Evolutionary conservation across 2,113 vertebrate genomes (phyloP).

Genomic region (Mormyrus iriodes): DNA sequence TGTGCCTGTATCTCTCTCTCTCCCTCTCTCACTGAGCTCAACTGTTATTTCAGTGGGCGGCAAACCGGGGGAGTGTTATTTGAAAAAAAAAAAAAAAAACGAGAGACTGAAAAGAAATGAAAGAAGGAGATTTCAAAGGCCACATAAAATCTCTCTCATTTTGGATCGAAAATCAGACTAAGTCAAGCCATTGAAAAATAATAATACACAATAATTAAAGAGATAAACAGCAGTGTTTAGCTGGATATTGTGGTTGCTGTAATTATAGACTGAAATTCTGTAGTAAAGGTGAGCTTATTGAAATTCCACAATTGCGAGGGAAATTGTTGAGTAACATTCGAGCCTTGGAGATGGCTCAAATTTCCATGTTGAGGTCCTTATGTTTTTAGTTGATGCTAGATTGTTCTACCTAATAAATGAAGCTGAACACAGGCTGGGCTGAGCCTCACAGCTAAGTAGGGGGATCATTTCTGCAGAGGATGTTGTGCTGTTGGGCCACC

Average conservation of each 20-base stretch:
- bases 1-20: neutral
- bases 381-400: slow-evolving; percentile 2
- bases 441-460: neutral
- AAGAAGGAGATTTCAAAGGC: slow-evolving; percentile 58
- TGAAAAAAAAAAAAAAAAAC: slow-evolving; percentile 34
- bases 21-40: slow-evolving; percentile 31
- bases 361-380: neutral
- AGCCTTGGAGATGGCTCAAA: too few species aligned
- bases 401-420: neutral
- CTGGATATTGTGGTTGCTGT: neutral
- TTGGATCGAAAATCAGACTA: slow-evolving; percentile 48
- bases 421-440: neutral
- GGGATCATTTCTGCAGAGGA: neutral
- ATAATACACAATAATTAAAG: slow-evolving; percentile 41
- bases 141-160: slow-evolving; percentile 56
- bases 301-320: slow-evolving; percentile 8
- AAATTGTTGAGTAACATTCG: too few species aligned
- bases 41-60: slow-evolving; percentile 58
- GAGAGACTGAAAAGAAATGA: slow-evolving; percentile 47
- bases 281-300: slow-evolving; percentile 14
- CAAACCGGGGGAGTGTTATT: slow-evolving; percentile 61
- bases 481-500: neutral
- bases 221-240: slow-evolving; percentile 16
- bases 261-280: neutral
- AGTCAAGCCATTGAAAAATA: slow-evolving; percentile 30